phyloP scores from a whole-genome alignment of 2,888 invertebrate genomes.

The Thecophora atra region DNA sequence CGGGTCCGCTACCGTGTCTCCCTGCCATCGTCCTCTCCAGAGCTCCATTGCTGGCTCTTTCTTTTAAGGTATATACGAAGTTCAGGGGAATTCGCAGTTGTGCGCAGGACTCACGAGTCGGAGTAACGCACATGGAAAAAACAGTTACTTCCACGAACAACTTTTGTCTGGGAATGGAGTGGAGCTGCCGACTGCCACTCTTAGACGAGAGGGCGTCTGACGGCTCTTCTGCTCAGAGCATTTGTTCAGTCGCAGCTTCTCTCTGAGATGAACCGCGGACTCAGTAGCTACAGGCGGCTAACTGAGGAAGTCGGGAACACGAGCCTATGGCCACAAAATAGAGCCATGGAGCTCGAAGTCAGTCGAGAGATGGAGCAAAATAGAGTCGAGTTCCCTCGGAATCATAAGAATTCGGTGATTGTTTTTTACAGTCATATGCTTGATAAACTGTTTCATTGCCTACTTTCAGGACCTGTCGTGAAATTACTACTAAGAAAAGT shows the following conservation, averaged over 20 bases:
- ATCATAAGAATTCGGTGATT: background rate
- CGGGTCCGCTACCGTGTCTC: background rate
- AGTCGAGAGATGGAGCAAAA: too few relatives aligned
- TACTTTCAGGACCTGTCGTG: constrained; percentile 6
- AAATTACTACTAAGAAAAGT: background rate
- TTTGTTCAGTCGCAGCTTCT: too few relatives aligned
- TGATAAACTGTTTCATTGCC: background rate
- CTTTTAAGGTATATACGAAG: background rate
- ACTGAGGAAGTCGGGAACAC: too few relatives aligned
- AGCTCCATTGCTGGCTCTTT: background rate
- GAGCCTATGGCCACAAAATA: too few relatives aligned
- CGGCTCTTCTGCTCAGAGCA: background rate
- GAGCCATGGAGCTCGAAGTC: too few relatives aligned
- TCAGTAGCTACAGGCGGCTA: too few relatives aligned
- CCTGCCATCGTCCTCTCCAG: background rate
- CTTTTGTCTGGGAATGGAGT: too few relatives aligned
- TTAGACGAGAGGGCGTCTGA: too few relatives aligned
- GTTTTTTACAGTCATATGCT: background rate
- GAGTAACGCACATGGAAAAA: background rate
- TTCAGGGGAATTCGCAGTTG: constrained; percentile 1
- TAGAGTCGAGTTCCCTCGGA: too few relatives aligned
- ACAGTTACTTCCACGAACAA: too few relatives aligned
- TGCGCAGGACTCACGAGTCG: constrained; percentile 8
- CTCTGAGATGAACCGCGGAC: too few relatives aligned
- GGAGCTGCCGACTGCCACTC: too few relatives aligned